Evolutionary conservation across 2,113 vertebrate species (phyloP).

Genomic region (Cyanoramphus novaezelandiae): DNA sequence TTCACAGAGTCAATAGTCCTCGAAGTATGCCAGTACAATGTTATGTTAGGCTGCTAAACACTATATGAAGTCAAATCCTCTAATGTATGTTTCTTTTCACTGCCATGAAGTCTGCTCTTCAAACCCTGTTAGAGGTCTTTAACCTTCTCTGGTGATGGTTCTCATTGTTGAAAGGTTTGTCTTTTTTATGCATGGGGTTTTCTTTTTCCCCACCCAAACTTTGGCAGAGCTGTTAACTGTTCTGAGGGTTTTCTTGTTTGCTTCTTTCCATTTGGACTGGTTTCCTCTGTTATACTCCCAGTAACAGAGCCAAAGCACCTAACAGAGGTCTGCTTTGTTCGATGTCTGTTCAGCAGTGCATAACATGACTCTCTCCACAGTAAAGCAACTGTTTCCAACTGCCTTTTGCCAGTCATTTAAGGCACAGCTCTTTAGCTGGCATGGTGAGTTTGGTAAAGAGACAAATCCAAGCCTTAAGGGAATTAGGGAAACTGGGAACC

Average conservation of each 20-base stretch:
- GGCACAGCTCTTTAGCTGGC: background rate
- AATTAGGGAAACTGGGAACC: background rate
- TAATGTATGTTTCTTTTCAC: background rate
- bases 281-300: background rate
- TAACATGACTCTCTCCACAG: background rate
- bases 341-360: background rate
- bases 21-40: background rate
- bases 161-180: background rate
- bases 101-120: background rate
- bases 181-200: no score
- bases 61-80: background rate
- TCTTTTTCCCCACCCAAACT: fast-evolving
- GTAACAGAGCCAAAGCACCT: background rate
- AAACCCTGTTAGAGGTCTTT: background rate
- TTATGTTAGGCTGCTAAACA: background rate
- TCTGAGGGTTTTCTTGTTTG: background rate
- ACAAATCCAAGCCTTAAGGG: background rate
- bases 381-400: background rate
- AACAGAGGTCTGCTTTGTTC: background rate
- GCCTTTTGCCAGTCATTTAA: background rate
- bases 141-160: background rate
- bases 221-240: background rate
- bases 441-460: background rate
- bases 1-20: background rate
- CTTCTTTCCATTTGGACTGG: background rate